Percentiles rank a stretch among this genome's conserved stretches.
Evolutionary conservation across 1,140 invertebrate genomes (phyloP).

Genomic region (Lethrus apterus): DNA sequence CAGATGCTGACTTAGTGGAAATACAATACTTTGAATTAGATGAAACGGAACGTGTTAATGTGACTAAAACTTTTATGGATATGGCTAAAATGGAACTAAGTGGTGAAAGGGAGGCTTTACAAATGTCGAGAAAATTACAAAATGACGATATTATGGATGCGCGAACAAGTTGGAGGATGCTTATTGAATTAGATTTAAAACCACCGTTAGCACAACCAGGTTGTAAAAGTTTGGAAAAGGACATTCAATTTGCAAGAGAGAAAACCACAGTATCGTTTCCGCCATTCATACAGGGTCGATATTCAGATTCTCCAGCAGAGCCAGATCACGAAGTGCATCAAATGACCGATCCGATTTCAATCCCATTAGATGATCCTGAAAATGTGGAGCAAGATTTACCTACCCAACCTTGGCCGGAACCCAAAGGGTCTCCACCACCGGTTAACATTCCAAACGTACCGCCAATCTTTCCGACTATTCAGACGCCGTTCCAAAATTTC

Average conservation of each 20-base stretch:
- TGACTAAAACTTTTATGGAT: conserved; percentile 86
- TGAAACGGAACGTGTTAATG: conserved; percentile 90
- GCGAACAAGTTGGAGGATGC: conserved; percentile 60
- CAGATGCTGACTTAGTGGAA: conserved; percentile 69
- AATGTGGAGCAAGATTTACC: conserved; percentile 70
- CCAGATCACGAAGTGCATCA: conserved; percentile 75
- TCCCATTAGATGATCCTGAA: conserved; percentile 82
- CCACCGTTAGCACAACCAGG: conserved; percentile 59
- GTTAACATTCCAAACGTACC: conserved; percentile 29
- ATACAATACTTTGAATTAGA: conserved; percentile 87
- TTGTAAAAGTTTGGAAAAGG: conserved; percentile 76
- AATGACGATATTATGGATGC: conserved; percentile 74
- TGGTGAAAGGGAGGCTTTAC: conserved; percentile 75
- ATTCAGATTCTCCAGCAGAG: conserved; percentile 79
- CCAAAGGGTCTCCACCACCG: conserved; percentile 53
- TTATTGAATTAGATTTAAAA: conserved; percentile 60
- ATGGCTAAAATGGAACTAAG: conserved; percentile 85
- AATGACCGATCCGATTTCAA: conserved; percentile 67
- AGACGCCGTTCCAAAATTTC: conserved; percentile 42
- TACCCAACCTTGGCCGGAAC: conserved; percentile 71
- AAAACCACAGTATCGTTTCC: conserved; percentile 74
- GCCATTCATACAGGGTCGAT: conserved; percentile 77
- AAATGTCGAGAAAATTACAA: conserved; percentile 66
- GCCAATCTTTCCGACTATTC: conserved; percentile 46
- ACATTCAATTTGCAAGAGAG: conserved; percentile 78